Evolutionary conservation across 2,113 vertebrate species (phyloP), one percentile per base, ranked within the genome.

Genomic region (Bufo bufo): DNA sequence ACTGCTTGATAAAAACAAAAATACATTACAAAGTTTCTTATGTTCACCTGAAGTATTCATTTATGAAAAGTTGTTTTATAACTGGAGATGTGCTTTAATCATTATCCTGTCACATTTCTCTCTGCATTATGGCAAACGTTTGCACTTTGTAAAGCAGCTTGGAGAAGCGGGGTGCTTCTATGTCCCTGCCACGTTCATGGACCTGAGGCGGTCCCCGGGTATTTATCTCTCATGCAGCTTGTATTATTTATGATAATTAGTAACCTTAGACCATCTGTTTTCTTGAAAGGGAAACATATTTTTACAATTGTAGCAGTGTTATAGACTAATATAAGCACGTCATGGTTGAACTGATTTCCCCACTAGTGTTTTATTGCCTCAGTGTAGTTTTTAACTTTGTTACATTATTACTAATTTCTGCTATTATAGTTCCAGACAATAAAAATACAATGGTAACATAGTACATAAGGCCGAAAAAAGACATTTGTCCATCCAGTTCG

Each of bases 191-290:
- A 81, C 72, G 52, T 13, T 59, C 56, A 54, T 58, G 45, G 56
- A 50, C 77, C 58, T 8, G n/a, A 86, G 77, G 85, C 85, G 59
- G 6, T 87, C 85, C 85, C 33, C 0, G 49, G 77, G 63, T 77
- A 72, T 58, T 56, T 11, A 11, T 59, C 6, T 59, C 56, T 59
- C 56, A 59, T 59, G 56, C 5, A 59, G 56, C 56, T 59, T 72
- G 50, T 54, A 87, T 81, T 87, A 87, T 81, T 80, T 87, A 87
- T 87, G 85, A 87, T 72, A 81, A 87, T 80, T 87, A 77, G 11
- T 54, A 66, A 77, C 77, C 77, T 33, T 12, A 59, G 5, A 54
- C 78, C 86, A 87, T 87, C 78, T 87, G 86, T 82, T 82, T 63
- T 19, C 69, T 69, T 8, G 63, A 19, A 65, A 20, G 10, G 19